Percentiles rank a stretch among this genome's conserved stretches.
phyloP scores from a whole-genome alignment of 2,888 invertebrate species.

The Heteropelma amictum region DNA sequence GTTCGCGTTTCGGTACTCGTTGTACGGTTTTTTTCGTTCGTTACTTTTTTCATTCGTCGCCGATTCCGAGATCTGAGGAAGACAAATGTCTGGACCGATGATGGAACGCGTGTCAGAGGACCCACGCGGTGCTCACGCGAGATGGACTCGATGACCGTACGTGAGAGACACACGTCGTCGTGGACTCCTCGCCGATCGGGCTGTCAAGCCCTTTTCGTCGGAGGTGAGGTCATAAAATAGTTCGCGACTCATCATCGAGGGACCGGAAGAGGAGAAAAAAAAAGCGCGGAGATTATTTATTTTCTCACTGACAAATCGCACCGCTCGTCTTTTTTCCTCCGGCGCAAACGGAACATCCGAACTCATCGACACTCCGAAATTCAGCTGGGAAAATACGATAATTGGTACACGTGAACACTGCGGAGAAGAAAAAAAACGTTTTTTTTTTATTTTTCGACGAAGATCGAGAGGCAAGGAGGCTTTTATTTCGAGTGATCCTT shows the following conservation, averaged over 20 bases:
- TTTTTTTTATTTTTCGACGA: too few relatives aligned
- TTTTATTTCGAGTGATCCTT: neutral
- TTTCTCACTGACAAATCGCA: too few relatives aligned
- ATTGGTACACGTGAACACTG: too few relatives aligned
- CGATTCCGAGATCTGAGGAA: neutral
- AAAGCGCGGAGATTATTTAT: too few relatives aligned
- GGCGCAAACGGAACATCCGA: too few relatives aligned
- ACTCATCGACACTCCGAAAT: too few relatives aligned
- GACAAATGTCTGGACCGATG: slow-evolving; percentile 22
- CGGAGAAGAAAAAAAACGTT: too few relatives aligned
- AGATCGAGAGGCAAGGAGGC: too few relatives aligned
- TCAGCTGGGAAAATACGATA: too few relatives aligned
- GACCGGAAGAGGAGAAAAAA: too few relatives aligned
- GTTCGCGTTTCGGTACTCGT: neutral
- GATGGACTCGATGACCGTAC: slow-evolving; percentile 49
- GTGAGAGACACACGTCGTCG: slow-evolving; percentile 36
- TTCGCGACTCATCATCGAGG: too few relatives aligned
- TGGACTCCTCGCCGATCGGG: slow-evolving; percentile 5
- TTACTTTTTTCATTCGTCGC: neutral
- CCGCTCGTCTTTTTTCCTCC: too few relatives aligned
- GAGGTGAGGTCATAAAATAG: neutral
- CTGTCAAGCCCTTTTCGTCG: neutral
- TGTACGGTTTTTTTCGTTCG: neutral
- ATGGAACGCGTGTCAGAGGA: slow-evolving; percentile 12
- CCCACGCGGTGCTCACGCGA: slow-evolving; percentile 14